phyloP scores from a whole-genome alignment of 2,797 vertebrate genomes.

The Acanthurus lineatus region DNA sequence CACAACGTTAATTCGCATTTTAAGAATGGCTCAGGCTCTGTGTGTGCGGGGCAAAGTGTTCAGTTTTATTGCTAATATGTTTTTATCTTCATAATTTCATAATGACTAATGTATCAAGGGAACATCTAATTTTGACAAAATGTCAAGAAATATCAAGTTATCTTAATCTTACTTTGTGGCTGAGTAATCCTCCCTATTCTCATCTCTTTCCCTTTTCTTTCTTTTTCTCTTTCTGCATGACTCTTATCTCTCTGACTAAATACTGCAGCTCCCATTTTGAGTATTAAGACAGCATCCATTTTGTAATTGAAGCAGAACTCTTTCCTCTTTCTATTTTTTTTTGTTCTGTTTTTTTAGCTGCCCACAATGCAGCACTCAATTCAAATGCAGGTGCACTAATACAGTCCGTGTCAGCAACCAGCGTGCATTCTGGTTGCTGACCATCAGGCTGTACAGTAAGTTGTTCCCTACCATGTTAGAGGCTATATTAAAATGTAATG shows the following conservation, averaged over 20 bases:
- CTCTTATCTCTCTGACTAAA: conserved; percentile 64
- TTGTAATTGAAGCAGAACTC: conserved; percentile 50
- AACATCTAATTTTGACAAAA: conserved; percentile 67
- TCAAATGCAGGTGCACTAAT: conserved; percentile 34
- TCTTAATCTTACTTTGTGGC: conserved; percentile 63
- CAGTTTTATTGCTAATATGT: conserved; percentile 29
- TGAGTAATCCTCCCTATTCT: conserved; percentile 29
- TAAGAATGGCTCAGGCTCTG: not conserved
- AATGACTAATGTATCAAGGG: conserved; percentile 32
- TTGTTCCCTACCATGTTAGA: conserved; percentile 45
- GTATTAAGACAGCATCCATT: conserved; percentile 66
- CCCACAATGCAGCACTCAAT: not conserved
- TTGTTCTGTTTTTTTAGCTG: not conserved
- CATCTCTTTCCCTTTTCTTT: not conserved
- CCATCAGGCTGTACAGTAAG: conserved; percentile 17
- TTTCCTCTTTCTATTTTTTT: conserved; percentile 10
- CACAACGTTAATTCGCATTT: conserved; percentile 32
- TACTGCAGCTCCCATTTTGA: conserved; percentile 70
- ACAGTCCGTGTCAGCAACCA: not conserved
- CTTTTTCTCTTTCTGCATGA: not conserved
- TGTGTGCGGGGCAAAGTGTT: not conserved
- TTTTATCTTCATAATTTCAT: conserved; percentile 41
- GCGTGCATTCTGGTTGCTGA: not conserved
- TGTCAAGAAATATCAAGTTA: conserved; percentile 77
- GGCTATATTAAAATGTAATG: conserved; percentile 60